Conservation (phyloP, 2,888 invertebrate genomes). For the Seira musarum region DNA sequence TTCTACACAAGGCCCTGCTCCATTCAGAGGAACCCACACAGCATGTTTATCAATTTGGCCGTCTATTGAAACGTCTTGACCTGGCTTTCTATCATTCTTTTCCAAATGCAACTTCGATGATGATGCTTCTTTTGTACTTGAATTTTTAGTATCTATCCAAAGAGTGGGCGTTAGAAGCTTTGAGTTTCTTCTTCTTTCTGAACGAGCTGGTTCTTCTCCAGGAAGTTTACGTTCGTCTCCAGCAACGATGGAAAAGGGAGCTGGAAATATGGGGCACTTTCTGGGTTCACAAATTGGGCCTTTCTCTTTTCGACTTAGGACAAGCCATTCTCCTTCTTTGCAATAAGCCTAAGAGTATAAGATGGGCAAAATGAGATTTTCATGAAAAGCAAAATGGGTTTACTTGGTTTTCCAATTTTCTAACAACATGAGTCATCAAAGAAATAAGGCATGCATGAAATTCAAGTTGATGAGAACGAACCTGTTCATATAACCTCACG, state of each 20-base stretch:
- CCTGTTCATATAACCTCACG: constrained; percentile 58
- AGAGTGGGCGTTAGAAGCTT: constrained; percentile 38
- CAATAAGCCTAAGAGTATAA: constrained; percentile 58
- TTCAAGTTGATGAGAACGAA: constrained; percentile 25
- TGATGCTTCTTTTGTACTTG: neutral
- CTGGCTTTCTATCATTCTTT: neutral
- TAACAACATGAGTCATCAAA: too few relatives aligned
- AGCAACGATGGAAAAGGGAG: neutral
- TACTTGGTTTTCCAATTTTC: too few relatives aligned
- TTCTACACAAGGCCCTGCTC: constrained; percentile 60
- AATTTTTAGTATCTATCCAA: too few relatives aligned
- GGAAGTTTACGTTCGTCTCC: neutral
- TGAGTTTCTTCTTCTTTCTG: constrained; percentile 35
- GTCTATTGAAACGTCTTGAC: too few relatives aligned
- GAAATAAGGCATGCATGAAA: too few relatives aligned
- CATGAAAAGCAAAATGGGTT: neutral
- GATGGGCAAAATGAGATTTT: too few relatives aligned
- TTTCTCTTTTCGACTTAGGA: constrained; percentile 43
- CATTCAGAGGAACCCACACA: constrained; percentile 61
- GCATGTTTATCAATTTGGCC: neutral
- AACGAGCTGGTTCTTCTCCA: too few relatives aligned
- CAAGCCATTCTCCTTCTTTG: constrained; percentile 56
- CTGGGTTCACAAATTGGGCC: constrained; percentile 51
- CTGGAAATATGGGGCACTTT: too few relatives aligned
- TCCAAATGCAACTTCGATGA: neutral